These are phyloP conservation scores for Podocnemis expansa DNA, from an alignment of 2,113 vertebrate genomes.

Conservation along the genomic window DNA sequence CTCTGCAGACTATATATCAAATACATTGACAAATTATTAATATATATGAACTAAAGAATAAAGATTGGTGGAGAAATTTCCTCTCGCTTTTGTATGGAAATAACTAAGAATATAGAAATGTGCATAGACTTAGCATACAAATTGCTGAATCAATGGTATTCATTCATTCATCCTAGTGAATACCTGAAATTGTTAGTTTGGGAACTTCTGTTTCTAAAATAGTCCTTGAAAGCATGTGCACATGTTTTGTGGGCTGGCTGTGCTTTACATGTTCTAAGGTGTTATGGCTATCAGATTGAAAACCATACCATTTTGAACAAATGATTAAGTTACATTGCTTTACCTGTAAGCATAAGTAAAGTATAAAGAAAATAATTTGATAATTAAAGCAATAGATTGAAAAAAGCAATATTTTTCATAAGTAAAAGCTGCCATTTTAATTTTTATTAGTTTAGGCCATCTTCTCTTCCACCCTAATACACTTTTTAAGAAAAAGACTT, in stretches of 20 bases:
- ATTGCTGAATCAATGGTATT: neutral
- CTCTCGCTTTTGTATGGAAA: neutral
- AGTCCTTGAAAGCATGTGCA: neutral
- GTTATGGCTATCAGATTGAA: neutral
- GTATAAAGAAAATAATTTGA: neutral
- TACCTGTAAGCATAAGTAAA: neutral
- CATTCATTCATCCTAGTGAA: neutral
- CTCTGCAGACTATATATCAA: neutral
- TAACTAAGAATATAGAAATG: neutral
- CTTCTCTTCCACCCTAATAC: neutral
- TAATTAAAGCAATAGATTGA: neutral
- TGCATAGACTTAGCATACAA: neutral
- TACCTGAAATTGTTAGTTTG: neutral
- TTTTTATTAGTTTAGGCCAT: neutral
- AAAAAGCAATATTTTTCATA: neutral
- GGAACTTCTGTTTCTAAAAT: neutral
- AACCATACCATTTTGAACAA: neutral
- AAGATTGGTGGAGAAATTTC: accelerated
- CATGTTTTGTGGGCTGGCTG: neutral
- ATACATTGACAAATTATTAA: neutral
- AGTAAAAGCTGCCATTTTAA: neutral
- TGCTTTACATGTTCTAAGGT: neutral
- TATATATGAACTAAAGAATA: neutral
- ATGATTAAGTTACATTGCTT: neutral
- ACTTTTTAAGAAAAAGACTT: neutral